Evolutionary conservation across 2,113 vertebrate species (phyloP), one percentile per base, ranked within the genome.

Genomic region (Penelope pileata): DNA sequence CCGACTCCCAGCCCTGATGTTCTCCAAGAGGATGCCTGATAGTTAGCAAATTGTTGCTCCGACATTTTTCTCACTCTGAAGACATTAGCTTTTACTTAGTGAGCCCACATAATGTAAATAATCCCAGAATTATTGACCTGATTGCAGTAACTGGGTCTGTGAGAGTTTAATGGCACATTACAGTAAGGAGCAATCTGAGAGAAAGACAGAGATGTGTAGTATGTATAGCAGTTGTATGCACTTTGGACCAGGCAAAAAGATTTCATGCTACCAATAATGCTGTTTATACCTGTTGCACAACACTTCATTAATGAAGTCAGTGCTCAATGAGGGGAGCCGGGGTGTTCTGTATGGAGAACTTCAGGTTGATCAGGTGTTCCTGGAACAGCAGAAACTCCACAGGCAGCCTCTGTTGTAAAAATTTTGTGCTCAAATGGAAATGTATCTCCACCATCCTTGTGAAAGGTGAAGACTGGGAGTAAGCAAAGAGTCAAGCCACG

Each of bases 81-180:
- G 63, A 64, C 32, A 81, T 32, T 88, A 88, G 72, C 50, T 88
- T 63, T 96, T 83, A 82, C 38, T 78, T 68, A 69, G 18, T 14
- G 53, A 67, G 10, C 59, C 27, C 22, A 47, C 72, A 56, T 72
- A 91, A 75, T 47, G 51, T 91, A 83, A 94, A 85, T 51, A 89
- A 76, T 9, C 2, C 32, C 30, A 81, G 93, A 92, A 79, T 63
- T 83, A 64, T 82, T 79, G 1, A 30, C 10, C 48, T 29, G 16
- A 27, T 68, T 94, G 47, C 64, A 54, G 30, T 68, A 85, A 30
- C 45, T 47, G 94, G 47, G 78, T 59, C 67, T 86, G 18, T 48
- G 60, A 81, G 27, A 73, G 63, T 76, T 84, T 75, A 75, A 91
- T 63, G 47, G 59, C 9, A 12, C 24, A 11, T 66, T 22, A 30